Evolutionary conservation across 1,140 invertebrate species (phyloP), one percentile per base, ranked within the genome.

Genomic region (Trichonephila inaurata): DNA sequence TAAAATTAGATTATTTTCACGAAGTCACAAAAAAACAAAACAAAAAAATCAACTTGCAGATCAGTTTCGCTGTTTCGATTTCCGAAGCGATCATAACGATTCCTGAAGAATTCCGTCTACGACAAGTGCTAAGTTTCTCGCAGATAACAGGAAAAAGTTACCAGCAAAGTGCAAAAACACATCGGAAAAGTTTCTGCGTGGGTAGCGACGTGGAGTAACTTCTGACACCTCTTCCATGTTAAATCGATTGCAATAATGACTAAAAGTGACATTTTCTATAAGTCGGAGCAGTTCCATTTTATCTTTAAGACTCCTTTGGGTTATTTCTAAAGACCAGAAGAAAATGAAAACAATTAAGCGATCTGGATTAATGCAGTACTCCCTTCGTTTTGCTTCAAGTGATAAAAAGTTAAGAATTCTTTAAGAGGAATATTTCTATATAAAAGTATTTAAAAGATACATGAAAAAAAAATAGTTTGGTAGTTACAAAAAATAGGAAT

Each of bases 231-330:
- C 51, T 83, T 83, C 82, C 82, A 83, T 83, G 44, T 60, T 51
- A 60, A 83, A 83, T 83, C 82, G 82, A 83, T 83, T 60, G 82
- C 40, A 83, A 24, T 83, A 83, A 83, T 83, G 82, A 83, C 82
- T 83, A 83, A 83, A 83, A 83, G 82, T 83, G 82, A 83, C 82
- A 83, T 83, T 83, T n/a, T 18, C 82, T 33, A 7, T 18, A 51
- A 51, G 51, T 51, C n/a, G n/a, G 12, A 69, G 72, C 28, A 14
- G 24, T 28, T 77, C 4, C 16, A 28, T 77, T 77, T 40, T 28
- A 40, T 14, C 33, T 33, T 40, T 40, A 33, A 28, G 28, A 77
- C 28, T 16, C 72, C 14, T 1, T 40, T 18, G 28, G 28, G 33
- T 77, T 77, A 77, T 77, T 77, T 33, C 28, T 77, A 12, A 12